Percentiles rank a stretch among this genome's conserved stretches.
phyloP scores from a whole-genome alignment of 2,888 invertebrate genomes.

The Trichogramma evanescens region DNA sequence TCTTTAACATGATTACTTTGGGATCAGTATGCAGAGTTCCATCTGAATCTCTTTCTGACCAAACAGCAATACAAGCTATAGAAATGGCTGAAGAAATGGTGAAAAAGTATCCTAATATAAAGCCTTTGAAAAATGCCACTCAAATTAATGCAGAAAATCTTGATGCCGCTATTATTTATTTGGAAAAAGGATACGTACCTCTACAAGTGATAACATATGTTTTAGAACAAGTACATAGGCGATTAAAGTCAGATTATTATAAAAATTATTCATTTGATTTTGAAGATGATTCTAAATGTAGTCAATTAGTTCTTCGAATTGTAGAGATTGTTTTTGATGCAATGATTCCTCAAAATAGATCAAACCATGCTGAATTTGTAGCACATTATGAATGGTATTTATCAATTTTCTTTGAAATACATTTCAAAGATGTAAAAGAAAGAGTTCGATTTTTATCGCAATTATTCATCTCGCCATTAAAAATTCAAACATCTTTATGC shows the following conservation, averaged over 20 bases:
- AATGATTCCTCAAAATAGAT: constrained; percentile 20
- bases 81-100: constrained; percentile 40
- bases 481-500: constrained; percentile 33
- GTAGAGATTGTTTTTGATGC: constrained; percentile 41
- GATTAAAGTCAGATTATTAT: constrained; percentile 35
- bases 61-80: constrained; percentile 35
- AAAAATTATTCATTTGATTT: constrained; percentile 31
- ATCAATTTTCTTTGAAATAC: constrained; percentile 41
- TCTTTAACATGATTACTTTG: constrained; percentile 41
- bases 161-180: constrained; percentile 32
- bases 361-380: constrained; percentile 21
- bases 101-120: constrained; percentile 31
- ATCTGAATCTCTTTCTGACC: constrained; percentile 32
- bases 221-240: constrained; percentile 42
- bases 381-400: constrained; percentile 39
- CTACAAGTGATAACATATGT: constrained; percentile 42
- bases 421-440: constrained; percentile 34
- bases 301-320: constrained; percentile 33
- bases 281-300: constrained; percentile 32
- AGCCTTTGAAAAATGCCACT: constrained; percentile 31
- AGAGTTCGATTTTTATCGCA: constrained; percentile 37
- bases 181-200: constrained; percentile 36
- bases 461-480: constrained; percentile 36
- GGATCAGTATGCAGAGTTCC: constrained; percentile 42
- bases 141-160: constrained; percentile 40